Percentiles rank a stretch among this genome's conserved stretches.
Evolutionary conservation across 2,797 vertebrate species (phyloP).

Genomic region (Eulemur rubriventer): DNA sequence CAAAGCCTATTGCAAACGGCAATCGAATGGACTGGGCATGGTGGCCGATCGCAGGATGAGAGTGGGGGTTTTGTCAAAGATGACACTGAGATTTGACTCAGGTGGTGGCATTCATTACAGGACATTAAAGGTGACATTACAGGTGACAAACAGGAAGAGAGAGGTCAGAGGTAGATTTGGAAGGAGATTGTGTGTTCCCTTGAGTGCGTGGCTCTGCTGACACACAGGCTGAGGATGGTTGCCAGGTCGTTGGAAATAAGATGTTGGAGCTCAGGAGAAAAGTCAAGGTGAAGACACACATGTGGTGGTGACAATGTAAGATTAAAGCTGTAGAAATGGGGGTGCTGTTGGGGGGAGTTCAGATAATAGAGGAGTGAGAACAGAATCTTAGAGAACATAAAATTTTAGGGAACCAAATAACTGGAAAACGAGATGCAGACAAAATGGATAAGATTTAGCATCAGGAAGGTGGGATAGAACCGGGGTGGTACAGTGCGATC

Average conservation of each 20-base stretch:
- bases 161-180: not conserved
- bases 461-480: not conserved
- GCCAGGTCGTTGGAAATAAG: not conserved
- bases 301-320: not conserved
- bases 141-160: not conserved
- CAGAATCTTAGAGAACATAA: not conserved
- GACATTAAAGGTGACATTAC: not conserved
- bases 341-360: not conserved
- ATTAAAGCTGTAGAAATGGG: not conserved
- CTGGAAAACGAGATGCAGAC: not conserved
- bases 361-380: not conserved
- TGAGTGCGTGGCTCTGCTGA: not conserved
- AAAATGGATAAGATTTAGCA: not conserved
- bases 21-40: not conserved
- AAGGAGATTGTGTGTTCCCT: not conserved
- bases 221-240: not conserved
- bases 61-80: not conserved
- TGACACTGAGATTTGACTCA: not conserved
- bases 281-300: not conserved
- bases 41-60: not conserved
- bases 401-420: not conserved
- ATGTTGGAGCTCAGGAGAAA: not conserved
- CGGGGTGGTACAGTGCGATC: rapidly evolving
- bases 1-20: not conserved
- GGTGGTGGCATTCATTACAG: not conserved